Conservation (phyloP, 2,888 invertebrate genomes). For the Tenthredo scrophulariae region DNA sequence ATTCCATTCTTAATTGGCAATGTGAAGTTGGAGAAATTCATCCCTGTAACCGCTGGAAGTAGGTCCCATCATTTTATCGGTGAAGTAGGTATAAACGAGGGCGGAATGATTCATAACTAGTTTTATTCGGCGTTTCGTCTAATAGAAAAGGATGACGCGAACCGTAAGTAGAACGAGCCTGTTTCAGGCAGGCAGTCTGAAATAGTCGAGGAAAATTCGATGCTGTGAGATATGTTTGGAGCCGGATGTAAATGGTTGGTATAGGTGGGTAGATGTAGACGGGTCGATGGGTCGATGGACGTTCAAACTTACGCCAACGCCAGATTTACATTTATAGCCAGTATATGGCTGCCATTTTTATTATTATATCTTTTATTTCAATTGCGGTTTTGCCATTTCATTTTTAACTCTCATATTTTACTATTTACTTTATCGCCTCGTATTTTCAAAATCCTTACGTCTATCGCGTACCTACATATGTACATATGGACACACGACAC, state of each 20-base stretch:
- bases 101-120: slow-evolving; percentile 31
- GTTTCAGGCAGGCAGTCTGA: slow-evolving; percentile 25
- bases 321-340: slow-evolving; percentile 49
- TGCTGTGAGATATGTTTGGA: slow-evolving; percentile 27
- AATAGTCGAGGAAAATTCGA: slow-evolving; percentile 43
- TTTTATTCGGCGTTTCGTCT: slow-evolving; percentile 29
- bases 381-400: slow-evolving; percentile 26
- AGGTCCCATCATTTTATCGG: slow-evolving; percentile 7
- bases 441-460: slow-evolving; percentile 10
- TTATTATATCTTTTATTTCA: slow-evolving; percentile 40
- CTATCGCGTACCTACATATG: not conserved
- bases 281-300: slow-evolving; percentile 34
- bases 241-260: slow-evolving; percentile 23
- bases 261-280: slow-evolving; percentile 8
- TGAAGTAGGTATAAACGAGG: slow-evolving; percentile 23
- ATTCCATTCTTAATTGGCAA: not conserved
- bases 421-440: slow-evolving; percentile 43
- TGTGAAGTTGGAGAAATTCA: not conserved
- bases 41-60: not conserved
- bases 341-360: slow-evolving; percentile 33
- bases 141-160: slow-evolving; percentile 25
- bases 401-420: slow-evolving; percentile 42
- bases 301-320: slow-evolving; percentile 45
- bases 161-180: slow-evolving; percentile 42
- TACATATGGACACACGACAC: not conserved